Evolutionary conservation across 2,888 invertebrate genomes (phyloP).

Genomic region (Drosophila nr. fundita): DNA sequence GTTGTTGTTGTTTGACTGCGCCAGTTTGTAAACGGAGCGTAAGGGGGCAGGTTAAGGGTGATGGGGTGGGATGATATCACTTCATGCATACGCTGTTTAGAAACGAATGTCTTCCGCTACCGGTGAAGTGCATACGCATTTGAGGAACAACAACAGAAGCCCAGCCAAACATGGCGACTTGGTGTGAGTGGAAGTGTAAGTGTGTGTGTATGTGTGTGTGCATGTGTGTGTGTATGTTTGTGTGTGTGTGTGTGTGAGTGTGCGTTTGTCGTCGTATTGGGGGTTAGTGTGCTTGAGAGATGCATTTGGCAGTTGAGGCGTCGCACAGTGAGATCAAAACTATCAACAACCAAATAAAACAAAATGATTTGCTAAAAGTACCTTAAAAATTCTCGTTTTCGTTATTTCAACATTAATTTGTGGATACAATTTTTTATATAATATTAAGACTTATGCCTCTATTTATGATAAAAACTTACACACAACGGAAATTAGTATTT

Average conservation of each 20-base stretch:
- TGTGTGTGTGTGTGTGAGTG: conserved; percentile 1
- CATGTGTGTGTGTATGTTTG: conserved; percentile 1
- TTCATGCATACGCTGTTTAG: conserved; percentile 63
- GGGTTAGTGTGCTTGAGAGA: conserved; percentile 41
- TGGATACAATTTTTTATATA: not conserved
- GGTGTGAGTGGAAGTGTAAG: not conserved
- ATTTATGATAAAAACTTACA: no score
- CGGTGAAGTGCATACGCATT: conserved; percentile 68
- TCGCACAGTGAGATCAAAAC: conserved; percentile 3
- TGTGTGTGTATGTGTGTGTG: not conserved
- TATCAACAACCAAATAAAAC: no score
- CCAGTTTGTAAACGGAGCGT: conserved; percentile 45
- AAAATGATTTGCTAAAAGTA: not conserved
- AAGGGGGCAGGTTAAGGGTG: not conserved
- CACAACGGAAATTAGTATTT: not conserved
- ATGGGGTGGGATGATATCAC: conserved; percentile 23
- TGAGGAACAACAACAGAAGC: conserved; percentile 59
- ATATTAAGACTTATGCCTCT: not conserved
- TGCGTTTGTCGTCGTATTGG: conserved; percentile 10
- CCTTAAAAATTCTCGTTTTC: accelerated
- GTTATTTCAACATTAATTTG: not conserved
- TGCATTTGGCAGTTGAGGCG: conserved; percentile 57
- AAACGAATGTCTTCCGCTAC: conserved; percentile 68
- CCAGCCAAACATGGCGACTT: conserved; percentile 22
- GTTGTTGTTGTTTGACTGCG: conserved; percentile 40